These are phyloP conservation scores for Oithona nana DNA, from an alignment of 2,888 invertebrate genomes.

Conservation along the genomic window DNA sequence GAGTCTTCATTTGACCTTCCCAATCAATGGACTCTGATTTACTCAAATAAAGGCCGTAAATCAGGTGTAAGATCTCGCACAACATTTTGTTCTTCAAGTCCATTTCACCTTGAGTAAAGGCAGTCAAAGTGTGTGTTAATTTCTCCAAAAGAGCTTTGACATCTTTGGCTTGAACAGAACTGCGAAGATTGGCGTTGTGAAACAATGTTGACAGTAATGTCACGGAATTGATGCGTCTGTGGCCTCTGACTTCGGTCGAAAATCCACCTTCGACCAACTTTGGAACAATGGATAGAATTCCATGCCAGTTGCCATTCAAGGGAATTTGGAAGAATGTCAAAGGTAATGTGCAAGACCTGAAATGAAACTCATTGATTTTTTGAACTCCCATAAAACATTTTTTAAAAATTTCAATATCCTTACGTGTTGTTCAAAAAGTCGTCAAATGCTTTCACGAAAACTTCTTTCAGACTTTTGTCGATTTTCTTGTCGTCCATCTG, in stretches of 20 bases:
- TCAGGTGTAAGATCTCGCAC: not conserved
- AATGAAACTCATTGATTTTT: too few relatives aligned
- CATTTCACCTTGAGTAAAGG: not conserved
- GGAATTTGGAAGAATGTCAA: slow-evolving; percentile 3
- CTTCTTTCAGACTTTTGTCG: not conserved
- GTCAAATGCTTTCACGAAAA: not conserved
- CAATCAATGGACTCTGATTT: not conserved
- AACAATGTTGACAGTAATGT: not conserved
- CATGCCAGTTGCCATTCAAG: not conserved
- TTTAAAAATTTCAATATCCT: too few relatives aligned
- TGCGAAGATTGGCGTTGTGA: not conserved
- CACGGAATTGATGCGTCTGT: not conserved
- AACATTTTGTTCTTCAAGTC: not conserved
- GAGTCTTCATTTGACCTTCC: not conserved
- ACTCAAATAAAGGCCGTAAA: not conserved
- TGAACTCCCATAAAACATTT: too few relatives aligned
- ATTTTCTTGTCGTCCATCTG: not conserved
- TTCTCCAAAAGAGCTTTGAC: not conserved
- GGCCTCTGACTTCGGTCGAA: not conserved
- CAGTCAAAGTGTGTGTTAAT: not conserved
- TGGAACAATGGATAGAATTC: not conserved
- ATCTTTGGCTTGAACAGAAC: not conserved
- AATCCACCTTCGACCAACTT: not conserved
- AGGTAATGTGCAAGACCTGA: not conserved
- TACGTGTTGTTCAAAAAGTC: too few relatives aligned